Percentiles rank a stretch among this genome's conserved stretches.
These are phyloP conservation scores for Todus mexicanus DNA, from an alignment of 2,797 vertebrate species.

Conservation along the genomic window DNA sequence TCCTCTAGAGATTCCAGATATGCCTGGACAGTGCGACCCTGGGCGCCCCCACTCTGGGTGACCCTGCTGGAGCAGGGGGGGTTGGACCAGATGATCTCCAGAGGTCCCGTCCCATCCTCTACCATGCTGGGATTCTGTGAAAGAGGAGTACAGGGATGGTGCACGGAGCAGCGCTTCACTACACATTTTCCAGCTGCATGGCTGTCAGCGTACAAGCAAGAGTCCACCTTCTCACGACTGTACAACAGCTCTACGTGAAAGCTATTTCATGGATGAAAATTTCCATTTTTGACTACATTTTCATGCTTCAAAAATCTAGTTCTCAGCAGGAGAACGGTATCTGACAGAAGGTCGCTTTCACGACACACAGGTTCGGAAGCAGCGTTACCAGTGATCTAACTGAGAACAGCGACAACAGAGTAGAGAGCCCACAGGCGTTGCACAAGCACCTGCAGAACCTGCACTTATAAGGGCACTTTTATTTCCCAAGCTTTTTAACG, in stretches of 20 bases:
- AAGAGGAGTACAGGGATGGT: neutral
- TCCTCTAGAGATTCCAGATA: neutral
- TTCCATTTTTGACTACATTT: neutral
- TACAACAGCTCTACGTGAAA: neutral
- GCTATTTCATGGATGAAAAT: neutral
- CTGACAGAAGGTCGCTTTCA: neutral
- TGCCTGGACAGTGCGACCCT: neutral
- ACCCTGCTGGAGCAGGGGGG: neutral
- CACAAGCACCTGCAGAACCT: too few species aligned
- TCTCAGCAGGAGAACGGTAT: neutral
- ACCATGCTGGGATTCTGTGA: neutral
- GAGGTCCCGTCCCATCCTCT: neutral
- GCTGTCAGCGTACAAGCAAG: neutral
- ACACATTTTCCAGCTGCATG: too few species aligned
- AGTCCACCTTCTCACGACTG: neutral
- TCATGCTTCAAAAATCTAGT: neutral
- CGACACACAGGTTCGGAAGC: neutral
- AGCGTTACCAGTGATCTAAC: neutral
- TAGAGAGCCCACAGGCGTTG: neutral
- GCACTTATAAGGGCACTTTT: too few species aligned
- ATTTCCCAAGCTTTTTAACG: too few species aligned
- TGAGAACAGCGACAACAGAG: neutral
- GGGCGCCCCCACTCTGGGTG: neutral
- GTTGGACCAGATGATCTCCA: neutral
- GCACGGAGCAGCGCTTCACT: accelerated